Percentiles rank a stretch among this genome's conserved stretches.
phyloP scores from a whole-genome alignment of 2,113 vertebrate genomes.

The Leucopsar rothschildi region DNA sequence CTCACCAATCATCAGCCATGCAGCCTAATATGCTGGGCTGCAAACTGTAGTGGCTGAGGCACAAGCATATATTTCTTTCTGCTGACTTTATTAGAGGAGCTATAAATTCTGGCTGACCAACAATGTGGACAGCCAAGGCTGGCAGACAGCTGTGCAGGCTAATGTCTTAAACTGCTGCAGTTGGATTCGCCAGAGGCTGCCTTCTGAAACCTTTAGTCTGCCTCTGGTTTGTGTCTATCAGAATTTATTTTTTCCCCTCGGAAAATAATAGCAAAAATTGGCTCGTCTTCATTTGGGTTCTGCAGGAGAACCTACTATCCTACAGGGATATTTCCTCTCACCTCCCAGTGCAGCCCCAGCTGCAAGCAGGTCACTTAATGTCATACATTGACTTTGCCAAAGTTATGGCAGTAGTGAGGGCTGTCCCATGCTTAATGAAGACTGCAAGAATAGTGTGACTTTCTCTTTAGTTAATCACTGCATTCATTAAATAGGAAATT shows the following conservation, averaged over 20 bases:
- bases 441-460: not conserved
- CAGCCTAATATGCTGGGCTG: not conserved
- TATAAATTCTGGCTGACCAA: slow-evolving; percentile 18
- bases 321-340: not conserved
- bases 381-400: accelerated
- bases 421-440: not conserved
- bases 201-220: slow-evolving; percentile 9
- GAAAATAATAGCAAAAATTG: not conserved
- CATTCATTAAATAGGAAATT: not conserved
- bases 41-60: not conserved
- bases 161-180: slow-evolving; percentile 24
- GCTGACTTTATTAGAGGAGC: slow-evolving; percentile 46
- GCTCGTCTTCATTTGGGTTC: not conserved
- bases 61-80: slow-evolving; percentile 37
- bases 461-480: not conserved
- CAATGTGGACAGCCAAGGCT: slow-evolving; percentile 21
- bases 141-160: slow-evolving; percentile 48
- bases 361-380: not conserved
- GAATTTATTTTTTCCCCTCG: not conserved
- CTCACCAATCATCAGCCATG: not conserved
- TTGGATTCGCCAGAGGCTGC: not conserved
- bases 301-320: not conserved
- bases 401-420: not conserved
- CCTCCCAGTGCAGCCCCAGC: accelerated
- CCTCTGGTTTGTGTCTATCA: not conserved